Evolutionary conservation across 1,140 invertebrate species (phyloP), one percentile per base, ranked within the genome.

Genomic region (Drosophila subobscura): DNA sequence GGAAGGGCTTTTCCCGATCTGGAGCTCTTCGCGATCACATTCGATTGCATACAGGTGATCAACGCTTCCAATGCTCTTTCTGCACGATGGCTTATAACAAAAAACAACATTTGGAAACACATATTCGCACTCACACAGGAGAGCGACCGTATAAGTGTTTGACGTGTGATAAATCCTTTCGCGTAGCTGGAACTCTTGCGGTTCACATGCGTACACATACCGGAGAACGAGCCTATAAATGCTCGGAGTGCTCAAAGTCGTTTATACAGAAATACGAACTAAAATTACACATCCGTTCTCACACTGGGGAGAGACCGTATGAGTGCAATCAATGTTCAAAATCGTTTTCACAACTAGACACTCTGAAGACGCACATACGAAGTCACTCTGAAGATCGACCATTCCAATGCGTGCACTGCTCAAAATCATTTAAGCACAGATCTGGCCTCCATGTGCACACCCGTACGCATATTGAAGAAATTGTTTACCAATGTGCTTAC

Each of bases 21-120:
- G 10, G 33, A 12, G 8, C 10, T 37, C 33, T 37, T 10, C 4
- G 10, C 33, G 3, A 10, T 37, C 33, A 37, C 33, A 57, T 57
- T 4, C 55, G 55, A 0, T 29, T 23, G n/a, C 55, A 52, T 25
- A 57, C 55, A 3, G 55, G 55, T 5, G 55, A 57, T n/a, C 8
- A 37, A 3, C 10, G 33, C 33, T 37, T 10, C 10, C 33, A 37
- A 10, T 37, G 33, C 33, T 37, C 33, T 3, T 12, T 22, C n/a
- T 57, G 55, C 29, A 7, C 14, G 5, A 57, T 29, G 22, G 2
- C 45, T 16, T 57, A 29, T 37, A 37, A 37, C 33, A 37, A 12
- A 7, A 50, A 14, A 23, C 6, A 14, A 3, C 3, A 4, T 37
- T 37, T 3, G 33, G 10, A 4, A 37, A 12, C 33, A 37, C 33